These are phyloP conservation scores for Lepisosteus osseus DNA, from an alignment of 2,113 vertebrate species.

Conservation along the genomic window DNA sequence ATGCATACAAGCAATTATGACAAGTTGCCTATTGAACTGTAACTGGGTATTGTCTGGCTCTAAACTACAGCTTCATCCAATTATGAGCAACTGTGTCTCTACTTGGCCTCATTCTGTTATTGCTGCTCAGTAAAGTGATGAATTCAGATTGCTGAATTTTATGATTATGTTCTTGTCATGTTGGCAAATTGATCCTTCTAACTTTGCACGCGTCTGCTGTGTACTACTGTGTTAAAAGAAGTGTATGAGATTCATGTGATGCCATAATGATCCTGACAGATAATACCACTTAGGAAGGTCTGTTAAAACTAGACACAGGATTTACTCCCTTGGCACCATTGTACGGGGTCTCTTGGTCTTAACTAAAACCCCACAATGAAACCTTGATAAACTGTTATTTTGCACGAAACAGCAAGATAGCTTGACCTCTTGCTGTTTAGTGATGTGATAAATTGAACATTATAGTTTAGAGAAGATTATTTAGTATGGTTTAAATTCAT, in stretches of 20 bases:
- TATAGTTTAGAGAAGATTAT: background rate
- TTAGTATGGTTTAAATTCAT: background rate
- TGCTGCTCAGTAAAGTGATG: slow-evolving; percentile 29
- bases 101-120: slow-evolving; percentile 40
- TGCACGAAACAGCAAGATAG: background rate
- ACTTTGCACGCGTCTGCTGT: slow-evolving; percentile 24
- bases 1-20: slow-evolving; percentile 77
- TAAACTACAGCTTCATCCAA: slow-evolving; percentile 73
- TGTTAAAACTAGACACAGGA: background rate
- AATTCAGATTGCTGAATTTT: slow-evolving; percentile 30
- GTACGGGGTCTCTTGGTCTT: background rate
- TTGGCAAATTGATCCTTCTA: slow-evolving; percentile 34
- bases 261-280: background rate
- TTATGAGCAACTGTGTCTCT: slow-evolving; percentile 58
- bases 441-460: background rate
- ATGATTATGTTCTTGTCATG: slow-evolving; percentile 33
- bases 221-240: slow-evolving; percentile 16
- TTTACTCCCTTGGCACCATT: background rate
- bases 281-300: background rate
- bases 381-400: background rate
- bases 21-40: slow-evolving; percentile 83
- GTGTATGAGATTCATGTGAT: background rate
- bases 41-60: slow-evolving; percentile 66
- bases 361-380: background rate
- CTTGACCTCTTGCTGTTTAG: background rate